Percentiles rank a stretch among this genome's conserved stretches.
Evolutionary conservation across 2,797 vertebrate genomes (phyloP).

Genomic region (Sphaeramia orbicularis): DNA sequence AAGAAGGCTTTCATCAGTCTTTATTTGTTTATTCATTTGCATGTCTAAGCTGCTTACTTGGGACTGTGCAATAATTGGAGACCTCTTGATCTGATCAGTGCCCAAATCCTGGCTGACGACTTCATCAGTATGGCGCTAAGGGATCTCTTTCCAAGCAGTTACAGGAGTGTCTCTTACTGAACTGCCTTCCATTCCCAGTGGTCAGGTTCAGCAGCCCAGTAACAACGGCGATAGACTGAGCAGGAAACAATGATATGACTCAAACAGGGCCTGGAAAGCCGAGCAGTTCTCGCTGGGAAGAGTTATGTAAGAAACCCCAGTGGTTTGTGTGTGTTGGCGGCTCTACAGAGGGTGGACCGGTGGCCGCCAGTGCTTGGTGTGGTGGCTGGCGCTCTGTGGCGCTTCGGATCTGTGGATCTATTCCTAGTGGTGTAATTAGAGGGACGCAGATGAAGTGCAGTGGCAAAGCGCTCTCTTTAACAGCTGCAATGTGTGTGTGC

Average conservation of each 20-base stretch:
- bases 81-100: slow-evolving; percentile 47
- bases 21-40: slow-evolving; percentile 55
- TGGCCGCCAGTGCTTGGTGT: slow-evolving; percentile 73
- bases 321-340: slow-evolving; percentile 75
- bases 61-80: slow-evolving; percentile 56
- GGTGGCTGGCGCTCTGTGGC: slow-evolving; percentile 70
- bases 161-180: slow-evolving; percentile 50
- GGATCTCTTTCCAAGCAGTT: slow-evolving; percentile 49
- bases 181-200: slow-evolving; percentile 49
- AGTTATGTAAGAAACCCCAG: slow-evolving; percentile 74
- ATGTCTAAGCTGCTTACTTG: slow-evolving; percentile 44
- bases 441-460: slow-evolving; percentile 83
- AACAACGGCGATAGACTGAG: slow-evolving; percentile 52
- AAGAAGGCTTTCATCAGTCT: slow-evolving; percentile 47
- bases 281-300: slow-evolving; percentile 63
- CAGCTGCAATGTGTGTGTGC: slow-evolving; percentile 89
- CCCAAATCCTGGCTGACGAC: slow-evolving; percentile 61
- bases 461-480: slow-evolving; percentile 85
- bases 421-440: slow-evolving; percentile 86
- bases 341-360: slow-evolving; percentile 68
- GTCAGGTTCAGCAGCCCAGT: slow-evolving; percentile 58
- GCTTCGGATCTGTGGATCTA: slow-evolving; percentile 78
- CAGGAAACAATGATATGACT: slow-evolving; percentile 75
- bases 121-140: slow-evolving; percentile 44
- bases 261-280: slow-evolving; percentile 67